Evolutionary conservation across 2,797 vertebrate genomes (phyloP).

Genomic region (Enteromius thamalakanensis): DNA sequence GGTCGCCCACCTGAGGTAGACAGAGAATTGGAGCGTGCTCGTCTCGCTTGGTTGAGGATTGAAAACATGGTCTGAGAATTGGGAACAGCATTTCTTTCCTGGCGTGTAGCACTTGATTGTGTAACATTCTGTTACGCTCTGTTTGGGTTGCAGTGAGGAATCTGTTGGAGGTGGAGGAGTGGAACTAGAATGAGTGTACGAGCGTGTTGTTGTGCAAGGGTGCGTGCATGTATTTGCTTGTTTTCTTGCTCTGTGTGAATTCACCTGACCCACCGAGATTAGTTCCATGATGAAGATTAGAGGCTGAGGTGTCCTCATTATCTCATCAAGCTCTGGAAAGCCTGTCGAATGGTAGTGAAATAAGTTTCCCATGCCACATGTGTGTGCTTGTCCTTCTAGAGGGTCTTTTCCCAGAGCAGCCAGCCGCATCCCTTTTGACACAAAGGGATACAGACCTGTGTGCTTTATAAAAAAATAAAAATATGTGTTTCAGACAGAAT

Average conservation of each 20-base stretch:
- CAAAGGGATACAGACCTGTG: constrained; percentile 86
- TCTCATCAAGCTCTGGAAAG: constrained; percentile 85
- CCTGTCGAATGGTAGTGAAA: constrained; percentile 88
- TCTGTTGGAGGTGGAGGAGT: constrained; percentile 41
- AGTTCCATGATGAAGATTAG: constrained; percentile 91
- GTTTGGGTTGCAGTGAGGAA: constrained; percentile 53
- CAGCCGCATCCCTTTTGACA: constrained; percentile 86
- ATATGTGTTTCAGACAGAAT: not conserved
- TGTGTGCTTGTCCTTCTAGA: constrained; percentile 86
- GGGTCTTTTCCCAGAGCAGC: constrained; percentile 86
- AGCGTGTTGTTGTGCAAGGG: constrained; percentile 2
- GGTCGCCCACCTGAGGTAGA: constrained; percentile 82
- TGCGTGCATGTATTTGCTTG: constrained; percentile 47
- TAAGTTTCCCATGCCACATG: constrained; percentile 89
- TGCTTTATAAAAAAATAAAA: constrained; percentile 74
- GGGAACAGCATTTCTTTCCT: constrained; percentile 54
- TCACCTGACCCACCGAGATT: constrained; percentile 76
- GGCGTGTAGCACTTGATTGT: constrained; percentile 45
- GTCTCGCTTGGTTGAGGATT: constrained; percentile 37
- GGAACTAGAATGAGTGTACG: constrained; percentile 24
- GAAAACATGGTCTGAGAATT: constrained; percentile 41
- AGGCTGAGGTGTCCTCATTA: constrained; percentile 83
- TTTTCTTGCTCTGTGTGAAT: constrained; percentile 16
- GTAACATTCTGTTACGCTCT: constrained; percentile 52
- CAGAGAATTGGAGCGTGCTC: constrained; percentile 31